Evolutionary conservation across 1,140 invertebrate genomes (phyloP), one percentile per base, ranked within the genome.

Genomic region (Rhizoglyphus robini): DNA sequence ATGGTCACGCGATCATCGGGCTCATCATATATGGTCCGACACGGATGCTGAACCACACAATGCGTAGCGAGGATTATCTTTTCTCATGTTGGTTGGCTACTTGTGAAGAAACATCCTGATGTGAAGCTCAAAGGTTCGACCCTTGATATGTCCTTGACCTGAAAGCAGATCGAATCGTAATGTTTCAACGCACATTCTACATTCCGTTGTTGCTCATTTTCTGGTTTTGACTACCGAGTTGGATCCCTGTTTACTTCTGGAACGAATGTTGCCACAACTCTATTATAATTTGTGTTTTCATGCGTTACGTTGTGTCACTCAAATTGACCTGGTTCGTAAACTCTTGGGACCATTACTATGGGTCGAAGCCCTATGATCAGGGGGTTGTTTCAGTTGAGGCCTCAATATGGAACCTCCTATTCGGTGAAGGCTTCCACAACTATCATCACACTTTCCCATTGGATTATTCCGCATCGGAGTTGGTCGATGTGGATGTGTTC

Each of bases 11-110:
- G n/a, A n/a, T n/a, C n/a, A n/a, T n/a, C n/a, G n/a, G n/a, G n/a
- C n/a, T n/a, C n/a, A n/a, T n/a, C n/a, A n/a, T n/a, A n/a, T n/a
- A n/a, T n/a, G n/a, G n/a, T n/a, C n/a, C n/a, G n/a, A n/a, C n/a
- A n/a, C n/a, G n/a, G n/a, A n/a, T n/a, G n/a, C n/a, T n/a, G n/a
- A n/a, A n/a, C n/a, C 71, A 89, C 87, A 0, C 73, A 93, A 15
- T 88, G 91, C 20, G 88, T 91, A 75, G 87, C 90, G 87, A 93
- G 96, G 77, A 83, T 88, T 49, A 86, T 90, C n/a, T 84, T 87
- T 65, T 81, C 93, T 0, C 94, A 97, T 73, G 81, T 96, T 58
- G 94, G 94, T 11, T 97, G 94, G 94, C 77, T 97, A 38, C 74
- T 96, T 23, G 86, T 86, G 67, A 86, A 83, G 66, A 96, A 97